A percentile compares a stretch with the other conserved stretches of the same genome.
These are phyloP conservation scores for Thalassoma bifasciatum DNA, from an alignment of 2,113 vertebrate species.

Conservation along the genomic window DNA sequence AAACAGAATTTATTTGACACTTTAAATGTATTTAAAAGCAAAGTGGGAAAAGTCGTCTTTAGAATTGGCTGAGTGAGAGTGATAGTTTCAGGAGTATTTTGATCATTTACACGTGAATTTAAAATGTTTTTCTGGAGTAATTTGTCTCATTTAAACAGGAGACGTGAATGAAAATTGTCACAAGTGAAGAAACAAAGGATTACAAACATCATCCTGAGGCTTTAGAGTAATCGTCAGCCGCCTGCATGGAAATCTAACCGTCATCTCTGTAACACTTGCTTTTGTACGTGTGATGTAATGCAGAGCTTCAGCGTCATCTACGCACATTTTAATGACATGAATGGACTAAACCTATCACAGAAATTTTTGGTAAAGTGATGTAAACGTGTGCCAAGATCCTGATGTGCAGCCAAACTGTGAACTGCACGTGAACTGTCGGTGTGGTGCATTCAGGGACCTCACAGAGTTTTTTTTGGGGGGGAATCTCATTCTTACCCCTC, in stretches of 20 bases:
- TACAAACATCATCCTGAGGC: background rate
- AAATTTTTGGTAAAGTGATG: slow-evolving; percentile 28
- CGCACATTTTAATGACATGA: slow-evolving; percentile 1
- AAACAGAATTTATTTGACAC: no score
- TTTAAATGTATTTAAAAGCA: no score
- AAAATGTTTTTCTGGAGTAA: background rate
- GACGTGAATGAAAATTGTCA: slow-evolving; percentile 29
- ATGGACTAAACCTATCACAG: slow-evolving; percentile 15
- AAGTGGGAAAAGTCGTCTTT: background rate
- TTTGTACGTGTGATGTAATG: slow-evolving; percentile 28
- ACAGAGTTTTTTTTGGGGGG: slow-evolving; percentile 12
- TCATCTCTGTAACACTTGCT: slow-evolving; percentile 1
- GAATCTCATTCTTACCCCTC: slow-evolving; percentile 29
- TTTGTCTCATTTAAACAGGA: background rate
- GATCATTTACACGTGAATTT: background rate
- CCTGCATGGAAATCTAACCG: slow-evolving; percentile 13
- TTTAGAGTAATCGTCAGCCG: slow-evolving; percentile 22
- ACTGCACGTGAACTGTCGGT: background rate
- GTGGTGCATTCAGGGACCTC: background rate
- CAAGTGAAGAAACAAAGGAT: background rate
- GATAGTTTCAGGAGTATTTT: background rate
- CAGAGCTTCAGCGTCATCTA: background rate
- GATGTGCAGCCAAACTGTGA: background rate
- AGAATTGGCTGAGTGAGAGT: background rate
- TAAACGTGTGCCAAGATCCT: slow-evolving; percentile 14